These are phyloP conservation scores for Girardinus metallicus DNA, from an alignment of 2,797 vertebrate species.

Conservation along the genomic window DNA sequence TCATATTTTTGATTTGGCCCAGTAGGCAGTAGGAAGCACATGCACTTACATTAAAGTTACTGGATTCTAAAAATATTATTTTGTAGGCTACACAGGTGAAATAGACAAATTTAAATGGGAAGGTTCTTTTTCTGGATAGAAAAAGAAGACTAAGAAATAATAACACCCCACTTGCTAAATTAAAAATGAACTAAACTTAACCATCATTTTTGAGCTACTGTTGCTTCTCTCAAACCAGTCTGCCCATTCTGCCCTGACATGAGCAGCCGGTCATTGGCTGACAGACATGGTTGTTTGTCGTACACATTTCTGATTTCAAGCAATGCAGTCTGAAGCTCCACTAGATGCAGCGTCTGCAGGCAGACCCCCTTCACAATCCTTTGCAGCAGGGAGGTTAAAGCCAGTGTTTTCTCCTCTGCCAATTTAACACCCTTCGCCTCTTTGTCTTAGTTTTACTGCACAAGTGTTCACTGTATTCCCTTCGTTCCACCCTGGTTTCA, in stretches of 20 bases:
- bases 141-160: too few species aligned
- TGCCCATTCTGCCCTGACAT: background rate
- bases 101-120: too few species aligned
- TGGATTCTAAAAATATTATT: too few species aligned
- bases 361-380: background rate
- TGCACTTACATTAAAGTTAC: too few species aligned
- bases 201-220: background rate
- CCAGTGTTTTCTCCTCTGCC: slow-evolving; percentile 2
- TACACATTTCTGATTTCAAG: background rate
- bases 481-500: slow-evolving; percentile 41
- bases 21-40: too few species aligned
- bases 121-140: too few species aligned
- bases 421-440: slow-evolving; percentile 17
- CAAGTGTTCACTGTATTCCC: slow-evolving; percentile 58
- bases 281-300: background rate
- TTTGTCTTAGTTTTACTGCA: slow-evolving; percentile 62
- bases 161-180: too few species aligned
- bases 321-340: background rate
- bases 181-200: too few species aligned
- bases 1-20: too few species aligned
- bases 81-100: too few species aligned
- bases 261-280: background rate
- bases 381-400: slow-evolving; percentile 8
- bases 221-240: background rate
- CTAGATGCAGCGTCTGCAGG: background rate